Base-by-base conservation (phyloP, 2,888 invertebrate species). In the Chymomyza fuscimana region DNA sequence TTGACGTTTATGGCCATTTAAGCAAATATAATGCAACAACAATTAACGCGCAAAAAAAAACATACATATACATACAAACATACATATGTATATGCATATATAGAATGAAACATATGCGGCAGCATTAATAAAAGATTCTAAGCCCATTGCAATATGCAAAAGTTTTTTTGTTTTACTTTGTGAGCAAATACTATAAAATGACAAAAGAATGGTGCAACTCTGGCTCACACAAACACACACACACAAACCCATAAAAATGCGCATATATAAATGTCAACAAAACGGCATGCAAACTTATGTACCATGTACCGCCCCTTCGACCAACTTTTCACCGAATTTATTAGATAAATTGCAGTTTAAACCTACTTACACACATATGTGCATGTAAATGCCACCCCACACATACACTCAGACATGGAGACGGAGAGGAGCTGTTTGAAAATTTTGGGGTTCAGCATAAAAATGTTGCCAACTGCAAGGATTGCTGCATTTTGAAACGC, bases 271-370 rank as follows among this genome's bases (percentile, higher is more conserved):
- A 75, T 65, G 70, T 63, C 60, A 72, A 76, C 82, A 80, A 82
- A 77, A 86, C 81, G 74, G 83, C 77, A 86, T 83, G 82, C 79
- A 75, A 82, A 78, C 82, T 81, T 81, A 82, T 84, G 87, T 25
- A 25, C 76, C 86, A 12, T 54, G 22, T 16, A 54, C 16, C 54
- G 1, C 54, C 15, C 54, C n/a, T 16, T 15, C 15, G 5, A 46
- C 12, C 5, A 46, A 46, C 40, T 46, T 46, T 46, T 46, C 10
- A 46, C 2, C 40, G 40, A 46, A 12, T 46, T 46, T 46, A 46
- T 46, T 46, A 87, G 83, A 84, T 84, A 84, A 84, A 84, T 84
- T 84, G 86, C 87, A 86, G 86, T 76, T 86, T 81, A 84, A 84
- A 76, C 86, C 87, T 70, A 86, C 81, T 84, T 86, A 79, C 79